Evolutionary conservation across 2,797 vertebrate genomes (phyloP).

Genomic region (Melanotaenia boesemani): DNA sequence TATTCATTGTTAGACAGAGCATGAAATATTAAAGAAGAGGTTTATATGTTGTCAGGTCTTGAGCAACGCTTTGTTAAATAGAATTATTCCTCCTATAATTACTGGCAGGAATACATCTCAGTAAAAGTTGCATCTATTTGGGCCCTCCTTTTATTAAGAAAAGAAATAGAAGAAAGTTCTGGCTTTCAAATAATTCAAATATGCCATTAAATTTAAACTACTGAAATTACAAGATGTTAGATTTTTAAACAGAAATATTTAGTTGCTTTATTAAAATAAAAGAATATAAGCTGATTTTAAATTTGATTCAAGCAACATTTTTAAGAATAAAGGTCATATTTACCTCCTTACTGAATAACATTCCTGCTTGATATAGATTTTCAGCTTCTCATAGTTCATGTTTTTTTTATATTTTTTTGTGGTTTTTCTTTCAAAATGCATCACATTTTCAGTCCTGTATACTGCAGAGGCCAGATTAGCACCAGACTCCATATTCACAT

Average conservation of each 20-base stretch:
- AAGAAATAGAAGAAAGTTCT: too few relatives aligned
- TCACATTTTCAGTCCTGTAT: neutral
- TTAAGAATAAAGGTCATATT: neutral
- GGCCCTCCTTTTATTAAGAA: too few relatives aligned
- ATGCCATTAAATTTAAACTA: too few relatives aligned
- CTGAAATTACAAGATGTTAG: too few relatives aligned
- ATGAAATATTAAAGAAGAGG: neutral
- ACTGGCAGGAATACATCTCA: neutral
- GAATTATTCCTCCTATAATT: neutral
- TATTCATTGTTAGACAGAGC: neutral
- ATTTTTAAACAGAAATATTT: too few relatives aligned
- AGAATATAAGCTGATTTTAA: too few relatives aligned
- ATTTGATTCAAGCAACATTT: neutral
- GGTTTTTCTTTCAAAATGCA: neutral
- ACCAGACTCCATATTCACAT: neutral
- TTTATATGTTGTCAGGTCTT: neutral
- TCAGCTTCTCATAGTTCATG: neutral
- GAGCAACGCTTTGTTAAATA: neutral
- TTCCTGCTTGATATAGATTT: too few relatives aligned
- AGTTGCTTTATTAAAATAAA: too few relatives aligned
- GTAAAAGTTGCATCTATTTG: too few relatives aligned
- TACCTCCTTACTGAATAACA: neutral
- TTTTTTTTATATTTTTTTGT: too few relatives aligned
- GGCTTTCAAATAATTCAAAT: too few relatives aligned
- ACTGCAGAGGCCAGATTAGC: neutral